Evolutionary conservation across 2,797 vertebrate genomes (phyloP), one percentile per base, ranked within the genome.

Genomic region (Huso huso): DNA sequence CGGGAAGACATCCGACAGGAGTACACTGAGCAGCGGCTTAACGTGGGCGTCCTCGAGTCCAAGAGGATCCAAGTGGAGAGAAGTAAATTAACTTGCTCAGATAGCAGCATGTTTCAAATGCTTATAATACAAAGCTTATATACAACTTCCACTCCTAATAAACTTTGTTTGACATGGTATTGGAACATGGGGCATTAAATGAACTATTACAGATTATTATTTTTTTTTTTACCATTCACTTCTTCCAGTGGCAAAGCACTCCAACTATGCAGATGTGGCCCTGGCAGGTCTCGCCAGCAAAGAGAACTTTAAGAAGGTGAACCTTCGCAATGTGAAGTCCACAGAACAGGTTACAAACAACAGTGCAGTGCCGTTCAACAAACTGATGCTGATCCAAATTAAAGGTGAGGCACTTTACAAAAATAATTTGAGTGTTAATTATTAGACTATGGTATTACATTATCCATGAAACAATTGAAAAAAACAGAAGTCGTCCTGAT

Each of bases 241-340:
- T 55, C 10, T 37, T 49, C 8, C 73, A 90, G 88, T 82, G 72
- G 77, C 72, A 53, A 90, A 90, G 48, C 90, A 90, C 69, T 83
- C 82, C 11, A 89, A 85, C 72, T 68, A 90, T 68, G 87, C 91
- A 0, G 91, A 92, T 6, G 86, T 85, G 37, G 88, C 90, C 7
- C 70, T 91, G 76, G 90, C 89, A 0, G 91, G 90, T 10, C 85
- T 92, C 37, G 89, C 91, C 66, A 92, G 89, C 78, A 91, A 90
- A 74, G 91, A 92, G 73, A 91, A 92, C 81, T 91, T 91, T 71
- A 85, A 83, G 65, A 90, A 91, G 55, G 84, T 90, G 67, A 90
- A 8, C 79, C 82, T 92, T 69, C 87, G 90, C 66, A 89, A 76
- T 1, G 85, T 87, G 55, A 70, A 68, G 8, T 75, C 79, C 58